A percentile compares a stretch with the other conserved stretches of the same genome.
phyloP scores from a whole-genome alignment of 2,888 invertebrate genomes.

The Sisyra terminalis region DNA sequence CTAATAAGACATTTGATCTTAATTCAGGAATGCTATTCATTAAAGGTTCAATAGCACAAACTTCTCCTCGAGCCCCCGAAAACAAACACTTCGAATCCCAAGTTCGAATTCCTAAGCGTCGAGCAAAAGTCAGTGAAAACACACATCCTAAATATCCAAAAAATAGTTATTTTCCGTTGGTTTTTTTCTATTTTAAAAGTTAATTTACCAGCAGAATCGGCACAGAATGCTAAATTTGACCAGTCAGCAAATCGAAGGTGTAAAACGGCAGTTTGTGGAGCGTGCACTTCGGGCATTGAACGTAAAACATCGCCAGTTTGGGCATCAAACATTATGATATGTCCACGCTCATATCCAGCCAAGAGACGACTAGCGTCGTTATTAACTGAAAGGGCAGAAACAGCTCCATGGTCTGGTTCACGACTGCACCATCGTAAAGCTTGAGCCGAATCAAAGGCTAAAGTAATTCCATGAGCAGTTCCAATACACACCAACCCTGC shows the following conservation, averaged over 20 bases:
- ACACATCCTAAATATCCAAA: slow-evolving; percentile 53
- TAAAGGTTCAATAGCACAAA: slow-evolving; percentile 56
- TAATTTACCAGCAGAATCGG: slow-evolving; percentile 37
- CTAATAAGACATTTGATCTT: slow-evolving; percentile 62
- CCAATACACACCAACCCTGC: slow-evolving; percentile 75
- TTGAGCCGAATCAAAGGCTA: slow-evolving; percentile 76
- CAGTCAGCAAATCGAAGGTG: slow-evolving; percentile 52
- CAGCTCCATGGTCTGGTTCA: slow-evolving; percentile 57
- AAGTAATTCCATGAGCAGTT: slow-evolving; percentile 81
- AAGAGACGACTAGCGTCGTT: slow-evolving; percentile 72
- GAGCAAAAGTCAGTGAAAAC: slow-evolving; percentile 79
- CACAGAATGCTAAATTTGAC: slow-evolving; percentile 57
- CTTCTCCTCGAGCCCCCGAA: slow-evolving; percentile 94
- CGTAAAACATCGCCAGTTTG: slow-evolving; percentile 56
- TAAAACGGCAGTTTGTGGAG: slow-evolving; percentile 67
- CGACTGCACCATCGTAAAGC: slow-evolving; percentile 78
- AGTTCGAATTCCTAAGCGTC: slow-evolving; percentile 73
- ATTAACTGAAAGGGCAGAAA: slow-evolving; percentile 74
- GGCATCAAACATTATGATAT: slow-evolving; percentile 83
- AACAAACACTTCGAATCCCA: slow-evolving; percentile 88
- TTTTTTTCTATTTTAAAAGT: neutral
- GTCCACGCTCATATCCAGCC: slow-evolving; percentile 62
- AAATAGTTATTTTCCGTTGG: neutral
- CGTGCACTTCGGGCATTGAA: slow-evolving; percentile 62
- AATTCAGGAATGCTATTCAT: slow-evolving; percentile 41